Evolutionary conservation across 2,888 invertebrate species (phyloP), one percentile per base, ranked within the genome.

Genomic region (Dynastes tityus): DNA sequence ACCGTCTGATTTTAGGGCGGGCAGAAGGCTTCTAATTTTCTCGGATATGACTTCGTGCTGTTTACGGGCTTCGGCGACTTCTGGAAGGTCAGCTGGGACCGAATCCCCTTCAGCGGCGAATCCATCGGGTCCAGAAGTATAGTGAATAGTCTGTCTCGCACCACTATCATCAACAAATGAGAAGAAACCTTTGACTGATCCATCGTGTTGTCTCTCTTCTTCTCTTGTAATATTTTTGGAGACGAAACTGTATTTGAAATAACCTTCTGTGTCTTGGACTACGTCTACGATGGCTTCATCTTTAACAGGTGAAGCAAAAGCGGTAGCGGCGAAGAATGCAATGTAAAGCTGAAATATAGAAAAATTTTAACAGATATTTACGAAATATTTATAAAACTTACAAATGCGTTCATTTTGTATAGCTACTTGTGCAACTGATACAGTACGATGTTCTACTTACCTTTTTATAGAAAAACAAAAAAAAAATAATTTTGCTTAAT

Each of bases 91-190:
- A n/a, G 27, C 58, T 9, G 78, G 78, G 13, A 79, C 37, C 32
- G n/a, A 22, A 16, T 40, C 45, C 53, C 77, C 79, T 49, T 49
- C 51, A 9, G 77, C 70, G 11, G 45, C 16, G 67, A 79, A 80
- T 22, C 78, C 80, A 1, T 76, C 53, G n/a, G n/a, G 11, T 11
- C 80, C 80, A 29, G 78, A n/a, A 0, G 77, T 55, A 53, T 80
- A 80, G 13, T 75, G 65, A 27, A 80, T 76, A 45, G 76, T 77
- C 49, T 80, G 80, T 8, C 55, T 63, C 1, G 29, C 51, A 32
- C 80, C 80, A 37, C 49, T n/a, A 37, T 63, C 65, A 58, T 80
- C 80, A 22, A 78, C 11, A 68, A 71, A 80, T 11, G 76, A 71
- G 51, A 55, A 80, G 53, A 29, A 64, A 29, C 80, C 80, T 22